Percentiles rank a stretch among this genome's conserved stretches.
These are phyloP conservation scores for Cichlasoma orientale DNA, from an alignment of 2,797 vertebrate species.

Conservation along the genomic window DNA sequence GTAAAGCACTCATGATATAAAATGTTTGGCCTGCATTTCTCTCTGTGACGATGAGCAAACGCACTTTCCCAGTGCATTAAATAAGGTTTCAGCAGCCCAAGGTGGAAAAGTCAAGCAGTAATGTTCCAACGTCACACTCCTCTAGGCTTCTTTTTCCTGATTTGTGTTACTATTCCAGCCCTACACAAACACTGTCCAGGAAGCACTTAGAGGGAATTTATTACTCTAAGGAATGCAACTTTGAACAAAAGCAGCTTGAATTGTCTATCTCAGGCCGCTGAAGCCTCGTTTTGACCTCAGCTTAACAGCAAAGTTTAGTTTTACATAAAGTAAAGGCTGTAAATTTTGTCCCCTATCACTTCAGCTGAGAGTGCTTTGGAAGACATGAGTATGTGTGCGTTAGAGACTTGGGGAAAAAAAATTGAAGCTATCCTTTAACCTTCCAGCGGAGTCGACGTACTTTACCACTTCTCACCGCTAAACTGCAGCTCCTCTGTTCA, in stretches of 20 bases:
- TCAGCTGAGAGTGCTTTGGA: neutral
- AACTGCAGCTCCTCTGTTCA: neutral
- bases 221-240: neutral
- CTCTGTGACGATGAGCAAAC: neutral
- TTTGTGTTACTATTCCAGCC: slow-evolving; percentile 2
- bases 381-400: no score
- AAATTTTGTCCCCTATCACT: neutral
- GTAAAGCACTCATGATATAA: neutral
- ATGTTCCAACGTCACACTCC: neutral
- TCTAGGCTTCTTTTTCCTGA: neutral
- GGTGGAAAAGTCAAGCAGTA: neutral
- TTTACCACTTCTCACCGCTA: neutral
- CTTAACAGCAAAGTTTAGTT: neutral
- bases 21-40: neutral
- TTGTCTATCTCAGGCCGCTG: neutral
- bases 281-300: neutral
- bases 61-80: neutral
- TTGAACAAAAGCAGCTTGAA: neutral
- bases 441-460: neutral
- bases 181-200: neutral
- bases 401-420: neutral
- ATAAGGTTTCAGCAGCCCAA: neutral
- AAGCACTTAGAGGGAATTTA: neutral
- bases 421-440: neutral
- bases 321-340: neutral